Conservation (phyloP, 2,113 vertebrate species). For the Brachypteracias leptosomus region DNA sequence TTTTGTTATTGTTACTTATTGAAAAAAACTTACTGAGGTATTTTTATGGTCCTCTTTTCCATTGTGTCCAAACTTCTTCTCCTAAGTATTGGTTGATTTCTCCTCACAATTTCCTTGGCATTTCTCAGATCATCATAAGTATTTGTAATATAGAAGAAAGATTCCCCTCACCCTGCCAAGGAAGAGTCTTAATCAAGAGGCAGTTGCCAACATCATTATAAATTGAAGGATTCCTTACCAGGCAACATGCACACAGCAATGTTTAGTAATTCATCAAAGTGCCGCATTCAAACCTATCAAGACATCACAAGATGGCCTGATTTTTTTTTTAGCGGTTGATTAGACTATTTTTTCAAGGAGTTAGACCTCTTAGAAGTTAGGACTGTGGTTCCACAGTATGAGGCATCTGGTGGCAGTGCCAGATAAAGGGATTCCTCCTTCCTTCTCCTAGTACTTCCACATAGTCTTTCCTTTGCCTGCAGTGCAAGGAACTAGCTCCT, state of each 20-base stretch:
- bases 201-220: neutral
- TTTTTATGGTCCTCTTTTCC: neutral
- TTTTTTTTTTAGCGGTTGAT: neutral
- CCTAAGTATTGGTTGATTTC: neutral
- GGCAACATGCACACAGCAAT: neutral
- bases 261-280: neutral
- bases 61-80: neutral
- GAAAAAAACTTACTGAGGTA: neutral
- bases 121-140: neutral
- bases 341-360: neutral
- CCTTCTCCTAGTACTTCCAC: neutral
- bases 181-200: neutral
- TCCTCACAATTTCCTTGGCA: neutral
- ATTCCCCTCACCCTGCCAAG: neutral
- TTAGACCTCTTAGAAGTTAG: neutral
- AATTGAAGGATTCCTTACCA: neutral
- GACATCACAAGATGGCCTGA: neutral
- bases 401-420: neutral
- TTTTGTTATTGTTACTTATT: neutral
- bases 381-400: neutral
- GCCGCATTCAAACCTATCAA: neutral
- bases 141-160: neutral
- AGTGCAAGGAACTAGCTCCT: neutral
- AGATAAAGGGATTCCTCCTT: neutral
- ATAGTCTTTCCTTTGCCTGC: neutral